Percentiles rank a stretch among this genome's conserved stretches.
These are phyloP conservation scores for Terrapene triunguis DNA, from an alignment of 2,113 vertebrate genomes.

Conservation along the genomic window DNA sequence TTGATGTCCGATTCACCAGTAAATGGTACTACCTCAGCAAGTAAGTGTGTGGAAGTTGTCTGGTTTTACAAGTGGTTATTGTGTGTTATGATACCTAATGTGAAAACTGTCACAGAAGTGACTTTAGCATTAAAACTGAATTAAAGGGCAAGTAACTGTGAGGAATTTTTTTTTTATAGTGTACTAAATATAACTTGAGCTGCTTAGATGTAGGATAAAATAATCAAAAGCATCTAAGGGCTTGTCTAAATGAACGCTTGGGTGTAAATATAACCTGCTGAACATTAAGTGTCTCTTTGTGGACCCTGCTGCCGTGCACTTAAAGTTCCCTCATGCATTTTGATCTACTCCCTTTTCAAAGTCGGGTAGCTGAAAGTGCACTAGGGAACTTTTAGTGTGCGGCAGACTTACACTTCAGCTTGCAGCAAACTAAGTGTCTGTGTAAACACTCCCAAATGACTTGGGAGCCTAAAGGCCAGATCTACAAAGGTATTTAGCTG, in stretches of 20 bases:
- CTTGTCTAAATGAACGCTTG: not conserved
- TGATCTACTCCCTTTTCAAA: not conserved
- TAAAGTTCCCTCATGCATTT: not conserved
- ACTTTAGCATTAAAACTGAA: not conserved
- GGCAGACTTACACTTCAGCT: not conserved
- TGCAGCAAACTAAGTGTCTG: not conserved
- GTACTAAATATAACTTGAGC: not conserved
- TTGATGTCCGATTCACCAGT: slow-evolving; percentile 80
- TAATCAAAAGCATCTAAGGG: not conserved
- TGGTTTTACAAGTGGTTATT: accelerated
- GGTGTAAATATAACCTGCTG: not conserved
- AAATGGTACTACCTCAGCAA: slow-evolving; percentile 73
- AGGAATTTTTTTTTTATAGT: not conserved
- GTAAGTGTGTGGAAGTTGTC: slow-evolving; percentile 66
- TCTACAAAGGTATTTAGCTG: not conserved
- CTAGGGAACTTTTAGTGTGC: not conserved
- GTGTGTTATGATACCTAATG: not conserved
- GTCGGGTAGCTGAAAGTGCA: not conserved
- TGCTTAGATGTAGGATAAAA: not conserved
- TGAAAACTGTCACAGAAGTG: not conserved
- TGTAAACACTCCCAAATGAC: not conserved
- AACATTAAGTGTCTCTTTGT: not conserved
- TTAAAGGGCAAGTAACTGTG: not conserved
- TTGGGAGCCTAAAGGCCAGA: not conserved
- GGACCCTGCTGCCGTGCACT: not conserved